These are phyloP conservation scores for Gonocerus acuteangulatus DNA, from an alignment of 2,888 invertebrate genomes.

Conservation along the genomic window DNA sequence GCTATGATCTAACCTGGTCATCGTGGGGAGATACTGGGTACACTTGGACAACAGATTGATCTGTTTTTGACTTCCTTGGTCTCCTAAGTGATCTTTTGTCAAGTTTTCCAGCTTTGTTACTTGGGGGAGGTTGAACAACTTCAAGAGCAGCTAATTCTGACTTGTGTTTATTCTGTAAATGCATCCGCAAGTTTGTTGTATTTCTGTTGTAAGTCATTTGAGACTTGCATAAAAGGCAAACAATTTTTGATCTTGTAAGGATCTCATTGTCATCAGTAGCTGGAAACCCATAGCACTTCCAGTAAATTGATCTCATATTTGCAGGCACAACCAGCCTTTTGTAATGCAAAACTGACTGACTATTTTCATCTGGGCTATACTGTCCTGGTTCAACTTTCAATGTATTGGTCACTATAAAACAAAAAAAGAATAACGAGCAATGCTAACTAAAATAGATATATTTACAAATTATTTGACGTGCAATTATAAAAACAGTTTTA, in stretches of 20 bases:
- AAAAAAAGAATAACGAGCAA: no score
- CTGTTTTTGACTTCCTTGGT: conserved; percentile 36
- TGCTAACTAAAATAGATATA: not conserved
- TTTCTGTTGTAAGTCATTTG: conserved; percentile 49
- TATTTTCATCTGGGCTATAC: conserved; percentile 5
- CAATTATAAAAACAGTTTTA: conserved; percentile 9
- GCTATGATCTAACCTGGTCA: conserved; percentile 18
- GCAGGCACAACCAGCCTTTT: conserved; percentile 48
- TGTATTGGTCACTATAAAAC: conserved; percentile 21
- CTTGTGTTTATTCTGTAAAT: conserved; percentile 47
- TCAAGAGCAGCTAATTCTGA: conserved; percentile 31
- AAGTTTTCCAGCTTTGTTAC: conserved; percentile 31
- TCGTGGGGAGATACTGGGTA: conserved; percentile 9
- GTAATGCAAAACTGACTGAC: conserved; percentile 40
- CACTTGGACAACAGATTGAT: conserved; percentile 18
- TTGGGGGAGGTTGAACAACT: conserved; percentile 32
- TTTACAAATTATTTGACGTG: conserved; percentile 4
- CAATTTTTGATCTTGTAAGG: conserved; percentile 44
- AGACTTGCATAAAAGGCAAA: conserved; percentile 47
- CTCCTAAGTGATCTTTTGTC: conserved; percentile 41
- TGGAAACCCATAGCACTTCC: conserved; percentile 50
- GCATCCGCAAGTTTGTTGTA: conserved; percentile 48
- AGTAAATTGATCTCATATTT: conserved; percentile 49
- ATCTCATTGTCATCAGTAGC: conserved; percentile 44
- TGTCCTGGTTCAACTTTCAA: conserved; percentile 26